Evolutionary conservation across 1,140 invertebrate genomes (phyloP), one percentile per base, ranked within the genome.

Genomic region (Bombus polaris): DNA sequence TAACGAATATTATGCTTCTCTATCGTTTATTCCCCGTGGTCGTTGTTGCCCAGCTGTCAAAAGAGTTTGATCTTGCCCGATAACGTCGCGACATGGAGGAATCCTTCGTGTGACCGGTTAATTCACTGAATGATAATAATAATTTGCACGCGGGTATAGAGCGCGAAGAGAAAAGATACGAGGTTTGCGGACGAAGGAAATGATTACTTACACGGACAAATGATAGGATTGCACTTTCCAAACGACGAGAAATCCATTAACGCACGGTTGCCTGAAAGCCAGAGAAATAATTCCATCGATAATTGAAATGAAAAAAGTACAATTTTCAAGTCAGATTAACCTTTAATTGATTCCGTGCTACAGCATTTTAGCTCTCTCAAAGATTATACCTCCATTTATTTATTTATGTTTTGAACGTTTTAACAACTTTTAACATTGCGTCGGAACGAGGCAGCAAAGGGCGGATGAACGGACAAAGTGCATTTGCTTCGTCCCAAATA

Each of bases 1-100:
- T 88, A 86, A 68, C 87, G 79, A 79, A 37, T n/a, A 42, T 10
- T 76, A 78, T 57, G 74, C 72, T 81, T 88, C 74, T 73, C 66
- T 59, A 32, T 81, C 57, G 72, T 37, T 78, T 68, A 76, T 80
- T 75, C 72, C 32, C 70, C 15, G 18, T 13, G 22, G 53, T 9
- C 12, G 74, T 5, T 39, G 39, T 78, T 44, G 35, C 28, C 37
- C 72, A 53, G 65, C 32, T 39, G 81, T 83, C 81, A 35, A 32
- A 77, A 37, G 6, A 25, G 35, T 39, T 78, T 65, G 62, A 78
- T 78, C 65, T 0, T 6, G 0, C 9, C 3, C 8, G 81, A 83
- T 83, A 78, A 65, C 42, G 57, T 42, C 53, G 47, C 18, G 35
- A 53, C 73, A 47, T 32, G 13, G 10, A 3, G 6, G n/a, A 76